Base-by-base conservation (phyloP, 2,113 vertebrate species). In the Tupaia tana region DNA sequence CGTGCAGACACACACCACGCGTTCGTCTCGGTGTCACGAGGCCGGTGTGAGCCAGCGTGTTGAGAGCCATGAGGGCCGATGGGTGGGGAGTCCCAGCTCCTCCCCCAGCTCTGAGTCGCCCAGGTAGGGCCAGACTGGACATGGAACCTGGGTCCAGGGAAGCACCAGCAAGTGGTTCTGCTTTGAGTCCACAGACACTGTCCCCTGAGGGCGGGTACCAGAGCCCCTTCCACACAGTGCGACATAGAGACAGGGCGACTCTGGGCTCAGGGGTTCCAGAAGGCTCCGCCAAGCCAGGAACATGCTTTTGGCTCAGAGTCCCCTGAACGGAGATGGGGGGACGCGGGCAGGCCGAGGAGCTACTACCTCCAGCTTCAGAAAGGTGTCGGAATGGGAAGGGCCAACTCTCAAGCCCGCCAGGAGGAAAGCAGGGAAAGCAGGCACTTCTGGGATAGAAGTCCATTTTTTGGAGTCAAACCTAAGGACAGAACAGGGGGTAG, bases 321-420 rank as follows among this genome's bases (percentile, higher is more conserved):
- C 24, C 56, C 20, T 0, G 1, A 56, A 54, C 67, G 16, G 25
- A 69, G 3, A 31, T 4, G 7, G 52, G 2, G 34, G 25, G 20
- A 12, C 9, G 43, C 31, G 2, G 0, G 80, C 8, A 9, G 25
- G 67, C 4, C 27, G 82, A 56, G 5, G 31, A 61, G 3, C 9
- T 14, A 96, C 99, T 98, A 99, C 99, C 97, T 99, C 98, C 11
- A 99, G 98, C 96, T 99, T 99, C 86, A 99, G 31, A 97, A 99
- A 99, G 0, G 99, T 99, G 98, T 99, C 99, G 64, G 98, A 98
- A 0, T 99, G 99, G 96, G 99, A 98, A 2, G 98, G 97, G 6
- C 98, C 98, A 29, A 99, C 98, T 69, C 98, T 98, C 85, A 99
- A 92, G 91, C 97, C 97, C 1, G 99, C 99, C 4, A 99, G 97